A percentile compares a stretch with the other conserved stretches of the same genome.
phyloP scores from a whole-genome alignment of 2,888 invertebrate genomes.

The Cyaniris semiargus region DNA sequence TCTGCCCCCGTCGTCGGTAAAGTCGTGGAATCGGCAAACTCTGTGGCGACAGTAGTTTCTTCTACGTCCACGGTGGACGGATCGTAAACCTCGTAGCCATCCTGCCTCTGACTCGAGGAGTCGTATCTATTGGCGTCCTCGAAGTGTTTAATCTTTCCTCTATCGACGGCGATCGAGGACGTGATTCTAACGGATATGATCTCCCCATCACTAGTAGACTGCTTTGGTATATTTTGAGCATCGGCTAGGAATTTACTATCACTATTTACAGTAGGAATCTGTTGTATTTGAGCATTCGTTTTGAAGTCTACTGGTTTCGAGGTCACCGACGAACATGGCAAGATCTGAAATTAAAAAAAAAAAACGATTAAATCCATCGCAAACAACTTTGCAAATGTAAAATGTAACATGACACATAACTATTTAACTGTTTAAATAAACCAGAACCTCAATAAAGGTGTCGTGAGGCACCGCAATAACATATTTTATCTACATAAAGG shows the following conservation, averaged over 20 bases:
- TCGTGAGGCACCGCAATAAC: background rate
- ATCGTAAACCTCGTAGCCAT: constrained; percentile 38
- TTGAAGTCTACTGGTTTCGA: constrained; percentile 53
- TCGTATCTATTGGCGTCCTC: constrained; percentile 37
- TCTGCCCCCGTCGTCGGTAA: constrained; percentile 52
- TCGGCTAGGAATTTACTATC: constrained; percentile 42
- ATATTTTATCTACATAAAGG: constrained; percentile 15
- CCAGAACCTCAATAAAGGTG: background rate
- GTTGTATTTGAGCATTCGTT: constrained; percentile 46
- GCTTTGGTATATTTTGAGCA: constrained; percentile 52
- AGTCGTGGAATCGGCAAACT: constrained; percentile 40
- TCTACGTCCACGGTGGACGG: constrained; percentile 36
- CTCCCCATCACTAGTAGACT: constrained; percentile 56
- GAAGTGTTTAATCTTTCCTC: constrained; percentile 58
- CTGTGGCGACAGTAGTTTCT: constrained; percentile 36
- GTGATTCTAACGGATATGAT: constrained; percentile 80
- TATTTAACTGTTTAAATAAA: background rate
- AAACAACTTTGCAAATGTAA: background rate
- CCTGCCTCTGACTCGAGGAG: constrained; percentile 33
- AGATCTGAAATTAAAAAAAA: constrained; percentile 60
- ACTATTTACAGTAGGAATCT: constrained; percentile 42
- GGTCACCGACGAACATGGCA: constrained; percentile 56
- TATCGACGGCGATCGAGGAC: constrained; percentile 80
- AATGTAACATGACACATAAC: background rate
- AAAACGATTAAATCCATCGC: background rate